Evolutionary conservation across 53 echinoderm and acorn worm genomes (phyloP).

Genomic region (Paracentrotus lividus): DNA sequence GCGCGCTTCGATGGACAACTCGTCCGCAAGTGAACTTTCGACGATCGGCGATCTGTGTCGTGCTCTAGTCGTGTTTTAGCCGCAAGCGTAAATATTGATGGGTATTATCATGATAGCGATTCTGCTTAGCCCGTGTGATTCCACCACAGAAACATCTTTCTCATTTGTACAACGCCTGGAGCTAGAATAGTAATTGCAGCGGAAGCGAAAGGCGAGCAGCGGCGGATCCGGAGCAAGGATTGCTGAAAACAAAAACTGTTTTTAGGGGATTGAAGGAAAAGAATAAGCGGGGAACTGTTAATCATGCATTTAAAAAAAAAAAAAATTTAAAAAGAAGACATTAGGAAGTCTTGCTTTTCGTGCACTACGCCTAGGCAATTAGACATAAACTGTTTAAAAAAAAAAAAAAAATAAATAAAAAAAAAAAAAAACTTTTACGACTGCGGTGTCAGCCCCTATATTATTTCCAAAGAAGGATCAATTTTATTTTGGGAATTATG

Average conservation of each 20-base stretch:
- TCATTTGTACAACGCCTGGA: constrained; percentile 32
- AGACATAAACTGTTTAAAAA: no score
- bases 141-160: not conserved
- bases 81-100: constrained; percentile 38
- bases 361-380: no score
- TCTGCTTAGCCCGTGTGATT: not conserved
- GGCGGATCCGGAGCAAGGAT: not conserved
- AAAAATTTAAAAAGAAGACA: no score
- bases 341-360: no score
- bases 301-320: no score
- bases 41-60: not conserved
- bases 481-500: no score
- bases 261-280: not conserved
- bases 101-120: constrained; percentile 34
- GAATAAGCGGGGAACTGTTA: no score
- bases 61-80: not conserved
- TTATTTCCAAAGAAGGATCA: no score
- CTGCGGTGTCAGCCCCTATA: no score
- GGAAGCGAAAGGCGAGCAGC: not conserved
- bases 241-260: not conserved
- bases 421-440: no score
- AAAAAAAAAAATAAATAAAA: no score
- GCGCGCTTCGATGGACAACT: not conserved
- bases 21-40: not conserved
- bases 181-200: constrained; percentile 43